Conservation (phyloP, 2,888 invertebrate genomes). For the Dilophus febrilis region DNA sequence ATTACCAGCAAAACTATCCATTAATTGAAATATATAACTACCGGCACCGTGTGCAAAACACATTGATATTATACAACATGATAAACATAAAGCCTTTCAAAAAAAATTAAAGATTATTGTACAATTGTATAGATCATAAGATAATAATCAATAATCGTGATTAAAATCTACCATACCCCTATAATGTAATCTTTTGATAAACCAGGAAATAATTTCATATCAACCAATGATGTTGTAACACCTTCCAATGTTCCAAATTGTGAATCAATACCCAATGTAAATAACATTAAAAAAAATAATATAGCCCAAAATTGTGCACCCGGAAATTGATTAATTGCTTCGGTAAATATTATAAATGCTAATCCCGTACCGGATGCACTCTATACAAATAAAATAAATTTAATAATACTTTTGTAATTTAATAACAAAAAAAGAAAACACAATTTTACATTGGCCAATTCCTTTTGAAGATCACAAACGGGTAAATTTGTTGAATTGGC, state of each 20-base stretch:
- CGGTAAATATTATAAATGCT: constrained; percentile 94
- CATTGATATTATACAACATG: constrained; percentile 75
- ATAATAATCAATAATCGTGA: too few species aligned
- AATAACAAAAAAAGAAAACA: constrained; percentile 6
- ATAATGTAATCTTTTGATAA: constrained; percentile 77
- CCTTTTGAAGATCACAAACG: constrained; percentile 67
- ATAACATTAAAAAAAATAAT: constrained; percentile 90
- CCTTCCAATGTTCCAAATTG: constrained; percentile 94
- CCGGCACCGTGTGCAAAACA: constrained; percentile 85
- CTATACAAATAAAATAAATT: constrained; percentile 35
- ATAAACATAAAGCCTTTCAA: constrained; percentile 42
- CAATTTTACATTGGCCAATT: constrained; percentile 61
- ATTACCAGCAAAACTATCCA: constrained; percentile 88
- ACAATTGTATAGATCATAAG: too few species aligned
- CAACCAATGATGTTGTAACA: constrained; percentile 87
- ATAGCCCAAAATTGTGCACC: constrained; percentile 93
- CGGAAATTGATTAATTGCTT: constrained; percentile 95
- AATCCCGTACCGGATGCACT: constrained; percentile 91
- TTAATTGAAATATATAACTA: constrained; percentile 82
- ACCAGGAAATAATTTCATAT: constrained; percentile 86
- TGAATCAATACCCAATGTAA: constrained; percentile 90
- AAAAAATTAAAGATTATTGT: background rate
- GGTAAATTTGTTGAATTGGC: constrained; percentile 46
- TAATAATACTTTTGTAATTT: background rate
- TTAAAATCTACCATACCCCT: constrained; percentile 33